Evolutionary conservation across 2,797 vertebrate genomes (phyloP).

Genomic region (Danio aesculapii): DNA sequence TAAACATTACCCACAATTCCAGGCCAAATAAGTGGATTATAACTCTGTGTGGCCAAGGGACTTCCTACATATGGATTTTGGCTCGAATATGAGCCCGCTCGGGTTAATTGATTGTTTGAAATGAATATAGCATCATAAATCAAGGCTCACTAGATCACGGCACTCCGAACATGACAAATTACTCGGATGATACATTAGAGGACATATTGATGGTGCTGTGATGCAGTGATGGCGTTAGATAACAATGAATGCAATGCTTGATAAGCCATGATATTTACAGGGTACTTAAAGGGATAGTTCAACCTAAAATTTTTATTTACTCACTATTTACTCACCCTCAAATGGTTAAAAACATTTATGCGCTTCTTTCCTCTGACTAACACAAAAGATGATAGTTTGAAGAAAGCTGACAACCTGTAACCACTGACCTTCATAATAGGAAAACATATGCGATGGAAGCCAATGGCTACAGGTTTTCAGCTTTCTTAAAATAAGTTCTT

Average conservation of each 20-base stretch:
- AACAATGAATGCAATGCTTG: not conserved
- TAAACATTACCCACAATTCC: conserved; percentile 28
- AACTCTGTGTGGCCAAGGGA: conserved; percentile 7
- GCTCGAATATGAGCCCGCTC: not conserved
- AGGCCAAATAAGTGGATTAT: conserved; percentile 20
- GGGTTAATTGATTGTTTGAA: conserved; percentile 14
- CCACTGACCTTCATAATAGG: too few relatives aligned
- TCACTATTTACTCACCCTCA: too few relatives aligned
- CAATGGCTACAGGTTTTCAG: too few relatives aligned
- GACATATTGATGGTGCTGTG: not conserved
- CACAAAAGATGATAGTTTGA: too few relatives aligned
- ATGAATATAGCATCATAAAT: conserved; percentile 7
- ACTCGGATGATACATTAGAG: not conserved
- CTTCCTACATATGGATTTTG: not conserved
- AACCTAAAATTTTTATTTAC: too few relatives aligned
- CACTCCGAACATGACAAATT: not conserved
- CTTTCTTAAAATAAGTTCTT: not conserved
- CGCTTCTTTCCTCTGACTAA: too few relatives aligned
- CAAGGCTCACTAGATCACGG: not conserved
- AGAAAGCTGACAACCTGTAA: too few relatives aligned
- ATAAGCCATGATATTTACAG: not conserved
- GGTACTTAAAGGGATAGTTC: not conserved
- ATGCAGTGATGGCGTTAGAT: not conserved
- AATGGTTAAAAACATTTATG: too few relatives aligned
- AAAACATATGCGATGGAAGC: too few relatives aligned